A percentile compares a stretch with the other conserved stretches of the same genome.
Evolutionary conservation across 2,113 vertebrate genomes (phyloP).

Genomic region (Leptodactylus fuscus): DNA sequence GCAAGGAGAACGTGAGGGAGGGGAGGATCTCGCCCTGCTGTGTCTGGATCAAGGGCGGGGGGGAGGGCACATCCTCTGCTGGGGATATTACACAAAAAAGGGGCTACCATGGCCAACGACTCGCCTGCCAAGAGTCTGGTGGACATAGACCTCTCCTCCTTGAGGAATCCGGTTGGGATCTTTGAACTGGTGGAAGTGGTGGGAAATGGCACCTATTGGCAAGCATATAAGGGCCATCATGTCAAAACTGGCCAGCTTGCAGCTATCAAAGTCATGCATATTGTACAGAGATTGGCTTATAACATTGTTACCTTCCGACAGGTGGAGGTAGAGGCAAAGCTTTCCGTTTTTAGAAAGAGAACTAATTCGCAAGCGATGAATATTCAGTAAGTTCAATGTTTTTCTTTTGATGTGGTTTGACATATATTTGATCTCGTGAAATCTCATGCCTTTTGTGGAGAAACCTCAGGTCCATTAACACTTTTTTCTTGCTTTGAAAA

Average conservation of each 20-base stretch:
- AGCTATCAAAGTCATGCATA: too few relatives aligned
- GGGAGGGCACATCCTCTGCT: slow-evolving; percentile 11
- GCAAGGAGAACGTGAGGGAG: slow-evolving; percentile 56
- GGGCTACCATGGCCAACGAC: slow-evolving; percentile 92
- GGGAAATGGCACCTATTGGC: slow-evolving; percentile 85
- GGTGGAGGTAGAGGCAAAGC: too few relatives aligned
- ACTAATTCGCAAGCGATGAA: too few relatives aligned
- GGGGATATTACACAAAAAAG: background rate
- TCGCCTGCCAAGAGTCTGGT: slow-evolving; percentile 95
- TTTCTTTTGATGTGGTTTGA: background rate
- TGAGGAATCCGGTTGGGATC: slow-evolving; percentile 87
- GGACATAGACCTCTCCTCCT: slow-evolving; percentile 91
- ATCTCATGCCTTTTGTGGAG: too few relatives aligned
- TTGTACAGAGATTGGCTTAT: too few relatives aligned
- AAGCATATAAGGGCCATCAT: slow-evolving; percentile 90
- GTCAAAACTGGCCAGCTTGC: too few relatives aligned
- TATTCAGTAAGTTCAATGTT: too few relatives aligned
- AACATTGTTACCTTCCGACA: too few relatives aligned
- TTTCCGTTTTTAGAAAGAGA: too few relatives aligned
- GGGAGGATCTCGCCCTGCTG: slow-evolving; percentile 59
- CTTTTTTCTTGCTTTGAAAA: background rate
- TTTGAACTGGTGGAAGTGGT: slow-evolving; percentile 88
- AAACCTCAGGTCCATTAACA: too few relatives aligned
- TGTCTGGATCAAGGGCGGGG: slow-evolving; percentile 37
- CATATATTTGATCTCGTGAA: too few relatives aligned